Evolutionary conservation across 2,888 invertebrate genomes (phyloP).

Genomic region (Carpatolechia fugitivella): DNA sequence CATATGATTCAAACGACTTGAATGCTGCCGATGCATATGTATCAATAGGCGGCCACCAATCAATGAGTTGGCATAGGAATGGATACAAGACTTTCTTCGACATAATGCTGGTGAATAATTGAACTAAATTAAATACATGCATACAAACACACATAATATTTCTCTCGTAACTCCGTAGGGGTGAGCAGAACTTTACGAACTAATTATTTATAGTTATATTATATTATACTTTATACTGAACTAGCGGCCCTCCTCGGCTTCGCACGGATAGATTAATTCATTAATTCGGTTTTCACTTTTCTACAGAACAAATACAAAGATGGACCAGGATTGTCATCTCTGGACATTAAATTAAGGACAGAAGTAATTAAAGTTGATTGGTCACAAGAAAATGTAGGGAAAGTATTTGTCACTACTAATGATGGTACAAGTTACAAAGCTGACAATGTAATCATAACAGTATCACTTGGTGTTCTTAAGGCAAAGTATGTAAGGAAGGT

Average conservation of each 20-base stretch:
- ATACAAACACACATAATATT: no score
- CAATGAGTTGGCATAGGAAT: slow-evolving; percentile 15
- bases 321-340: slow-evolving; percentile 21
- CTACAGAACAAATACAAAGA: neutral
- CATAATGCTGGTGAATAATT: slow-evolving; percentile 19
- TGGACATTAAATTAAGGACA: slow-evolving; percentile 31
- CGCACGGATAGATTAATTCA: no score
- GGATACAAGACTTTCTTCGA: slow-evolving; percentile 22
- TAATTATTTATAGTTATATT: no score
- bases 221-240: no score
- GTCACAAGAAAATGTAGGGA: slow-evolving; percentile 22
- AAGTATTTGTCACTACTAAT: slow-evolving; percentile 53
- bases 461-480: slow-evolving; percentile 82
- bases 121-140: no score
- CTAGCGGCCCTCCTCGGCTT: no score
- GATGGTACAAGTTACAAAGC: slow-evolving; percentile 70
- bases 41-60: slow-evolving; percentile 6
- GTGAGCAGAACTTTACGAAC: no score
- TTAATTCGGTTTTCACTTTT: no score
- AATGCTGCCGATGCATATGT: slow-evolving; percentile 7
- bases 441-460: slow-evolving; percentile 81
- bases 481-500: slow-evolving; percentile 33
- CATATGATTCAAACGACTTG: slow-evolving; percentile 14
- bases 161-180: no score
- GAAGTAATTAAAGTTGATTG: slow-evolving; percentile 33